Percentiles rank a stretch among this genome's conserved stretches.
Conservation (phyloP, 2,888 invertebrate species). For the Trichopoda pennipes region DNA sequence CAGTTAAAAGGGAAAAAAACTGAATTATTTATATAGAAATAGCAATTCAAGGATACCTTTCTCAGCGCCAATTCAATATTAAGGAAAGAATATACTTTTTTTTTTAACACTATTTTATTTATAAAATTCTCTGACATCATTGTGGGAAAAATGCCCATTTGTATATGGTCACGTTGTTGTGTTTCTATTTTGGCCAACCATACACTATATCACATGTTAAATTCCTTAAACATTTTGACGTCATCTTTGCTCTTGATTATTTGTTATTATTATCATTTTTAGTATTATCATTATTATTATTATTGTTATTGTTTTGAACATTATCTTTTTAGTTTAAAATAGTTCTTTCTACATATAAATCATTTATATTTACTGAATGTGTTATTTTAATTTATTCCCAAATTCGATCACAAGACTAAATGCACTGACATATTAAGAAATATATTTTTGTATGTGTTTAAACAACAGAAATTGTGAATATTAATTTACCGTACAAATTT, state of each 20-base stretch:
- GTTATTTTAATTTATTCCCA: neutral
- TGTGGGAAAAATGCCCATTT: conserved; percentile 3
- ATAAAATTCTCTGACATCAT: conserved; percentile 35
- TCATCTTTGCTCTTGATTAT: conserved; percentile 23
- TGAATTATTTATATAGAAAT: neutral
- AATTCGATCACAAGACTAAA: conserved; percentile 57
- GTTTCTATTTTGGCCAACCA: neutral
- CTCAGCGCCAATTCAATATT: too few relatives aligned
- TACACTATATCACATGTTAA: conserved; percentile 45
- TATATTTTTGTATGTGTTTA: neutral
- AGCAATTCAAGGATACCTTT: neutral
- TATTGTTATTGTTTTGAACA: too few relatives aligned
- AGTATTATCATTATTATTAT: neutral
- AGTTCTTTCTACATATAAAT: conserved; percentile 45
- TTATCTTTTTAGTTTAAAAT: too few relatives aligned
- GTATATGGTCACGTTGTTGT: conserved; percentile 24
- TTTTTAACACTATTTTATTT: neutral
- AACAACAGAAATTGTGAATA: conserved; percentile 5
- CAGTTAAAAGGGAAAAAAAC: conserved; percentile 12
- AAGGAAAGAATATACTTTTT: neutral
- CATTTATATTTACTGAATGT: conserved; percentile 34
- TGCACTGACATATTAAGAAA: conserved; percentile 25
- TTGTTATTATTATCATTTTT: conserved; percentile 8
- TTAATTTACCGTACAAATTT: neutral
- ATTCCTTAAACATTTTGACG: conserved; percentile 38